Evolutionary conservation across 1,140 invertebrate genomes (phyloP).

Genomic region (Drosophila ficusphila): DNA sequence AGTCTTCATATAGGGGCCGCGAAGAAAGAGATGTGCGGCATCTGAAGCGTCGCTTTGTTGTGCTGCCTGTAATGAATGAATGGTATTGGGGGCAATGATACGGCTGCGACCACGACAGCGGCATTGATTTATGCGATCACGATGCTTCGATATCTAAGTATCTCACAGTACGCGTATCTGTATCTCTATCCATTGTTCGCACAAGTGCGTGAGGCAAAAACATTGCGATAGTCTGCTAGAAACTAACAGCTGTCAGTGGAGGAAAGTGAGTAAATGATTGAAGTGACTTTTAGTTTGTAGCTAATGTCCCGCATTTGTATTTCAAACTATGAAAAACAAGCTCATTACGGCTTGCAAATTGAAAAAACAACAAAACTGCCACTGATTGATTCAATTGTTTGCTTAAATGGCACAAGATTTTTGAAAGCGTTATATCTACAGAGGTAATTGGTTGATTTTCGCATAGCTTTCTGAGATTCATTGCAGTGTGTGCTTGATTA

Average conservation of each 20-base stretch:
- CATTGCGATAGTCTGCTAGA: neutral
- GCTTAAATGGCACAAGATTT: neutral
- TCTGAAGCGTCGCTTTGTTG: slow-evolving; percentile 61
- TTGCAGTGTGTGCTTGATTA: neutral
- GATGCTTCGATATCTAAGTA: slow-evolving; percentile 44
- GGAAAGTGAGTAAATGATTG: slow-evolving; percentile 44
- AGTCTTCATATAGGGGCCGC: slow-evolving; percentile 18
- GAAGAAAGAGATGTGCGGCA: slow-evolving; percentile 55
- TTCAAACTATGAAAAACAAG: slow-evolving; percentile 17
- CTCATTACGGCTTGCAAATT: slow-evolving; percentile 7
- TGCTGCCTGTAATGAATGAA: slow-evolving; percentile 46
- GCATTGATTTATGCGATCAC: slow-evolving; percentile 75
- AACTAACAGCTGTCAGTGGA: slow-evolving; percentile 8
- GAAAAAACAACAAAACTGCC: neutral
- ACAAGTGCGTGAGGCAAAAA: slow-evolving; percentile 65
- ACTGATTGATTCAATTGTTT: slow-evolving; percentile 21
- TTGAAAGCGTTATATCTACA: neutral
- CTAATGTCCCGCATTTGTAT: slow-evolving; percentile 9
- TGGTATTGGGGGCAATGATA: slow-evolving; percentile 73
- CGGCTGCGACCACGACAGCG: slow-evolving; percentile 46
- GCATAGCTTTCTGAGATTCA: neutral
- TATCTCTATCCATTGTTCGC: slow-evolving; percentile 51
- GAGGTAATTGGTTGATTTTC: neutral
- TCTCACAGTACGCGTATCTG: slow-evolving; percentile 34
- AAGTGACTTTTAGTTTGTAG: slow-evolving; percentile 31